These are phyloP conservation scores for Rhagonycha lutea DNA, from an alignment of 2,888 invertebrate genomes.

Conservation along the genomic window DNA sequence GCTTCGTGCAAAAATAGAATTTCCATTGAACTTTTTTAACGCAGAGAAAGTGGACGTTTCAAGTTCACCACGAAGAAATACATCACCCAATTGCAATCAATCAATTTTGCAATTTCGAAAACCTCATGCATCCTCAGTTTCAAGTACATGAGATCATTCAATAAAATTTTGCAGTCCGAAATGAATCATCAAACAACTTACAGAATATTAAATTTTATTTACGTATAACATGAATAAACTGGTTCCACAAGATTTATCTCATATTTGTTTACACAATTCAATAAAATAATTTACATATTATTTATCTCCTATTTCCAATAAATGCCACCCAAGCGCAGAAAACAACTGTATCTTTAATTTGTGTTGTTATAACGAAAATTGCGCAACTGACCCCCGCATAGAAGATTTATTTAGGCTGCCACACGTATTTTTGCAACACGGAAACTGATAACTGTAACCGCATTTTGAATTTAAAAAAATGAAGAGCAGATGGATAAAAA, in stretches of 20 bases:
- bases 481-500: background rate
- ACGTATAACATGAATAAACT: background rate
- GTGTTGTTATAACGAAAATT: background rate
- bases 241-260: background rate
- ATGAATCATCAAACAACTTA: constrained; percentile 10
- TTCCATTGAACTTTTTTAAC: background rate
- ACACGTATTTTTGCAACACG: background rate
- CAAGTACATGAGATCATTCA: constrained; percentile 11
- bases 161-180: constrained; percentile 4
- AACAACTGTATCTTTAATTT: background rate
- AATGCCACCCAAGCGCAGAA: background rate
- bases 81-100: background rate
- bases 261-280: background rate
- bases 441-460: background rate
- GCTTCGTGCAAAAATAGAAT: background rate
- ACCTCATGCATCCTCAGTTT: background rate
- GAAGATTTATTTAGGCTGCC: background rate
- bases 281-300: background rate
- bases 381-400: background rate
- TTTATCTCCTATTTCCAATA: background rate
- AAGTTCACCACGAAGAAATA: background rate
- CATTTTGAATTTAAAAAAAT: background rate
- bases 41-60: background rate
- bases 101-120: background rate
- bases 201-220: constrained; percentile 10